These are phyloP conservation scores for Crocodylus rhombifer DNA, from an alignment of 2,797 vertebrate genomes.

Conservation along the genomic window DNA sequence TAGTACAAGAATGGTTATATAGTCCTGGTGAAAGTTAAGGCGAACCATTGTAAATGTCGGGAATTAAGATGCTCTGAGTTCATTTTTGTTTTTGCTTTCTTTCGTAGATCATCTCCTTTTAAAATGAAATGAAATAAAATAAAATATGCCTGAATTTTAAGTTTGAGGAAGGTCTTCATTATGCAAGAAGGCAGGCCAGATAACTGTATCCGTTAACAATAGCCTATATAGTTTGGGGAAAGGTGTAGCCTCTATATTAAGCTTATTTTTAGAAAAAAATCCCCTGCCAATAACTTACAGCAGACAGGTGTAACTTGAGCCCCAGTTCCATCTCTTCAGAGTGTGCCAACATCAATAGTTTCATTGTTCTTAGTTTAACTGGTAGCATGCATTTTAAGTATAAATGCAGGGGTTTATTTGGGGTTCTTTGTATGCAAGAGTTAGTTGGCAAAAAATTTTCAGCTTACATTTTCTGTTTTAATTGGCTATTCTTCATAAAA, in stretches of 20 bases:
- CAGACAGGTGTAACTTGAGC: background rate
- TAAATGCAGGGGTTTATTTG: background rate
- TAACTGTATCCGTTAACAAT: background rate
- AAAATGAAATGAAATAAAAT: background rate
- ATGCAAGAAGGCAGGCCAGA: background rate
- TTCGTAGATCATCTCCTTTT: background rate
- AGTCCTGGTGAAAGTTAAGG: background rate
- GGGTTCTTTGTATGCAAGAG: background rate
- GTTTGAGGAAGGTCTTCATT: background rate
- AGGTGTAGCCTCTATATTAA: background rate
- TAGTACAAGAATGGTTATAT: background rate
- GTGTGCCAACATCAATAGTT: background rate
- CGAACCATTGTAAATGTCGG: background rate
- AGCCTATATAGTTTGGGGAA: background rate
- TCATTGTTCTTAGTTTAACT: background rate
- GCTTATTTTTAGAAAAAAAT: background rate
- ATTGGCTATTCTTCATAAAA: conserved; percentile 21
- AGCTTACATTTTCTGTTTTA: background rate
- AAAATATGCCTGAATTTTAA: background rate
- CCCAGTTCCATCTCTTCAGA: background rate
- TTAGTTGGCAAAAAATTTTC: background rate
- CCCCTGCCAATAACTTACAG: too few species aligned
- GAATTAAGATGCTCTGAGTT: conserved; percentile 12
- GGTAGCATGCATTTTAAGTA: background rate
- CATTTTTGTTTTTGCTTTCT: background rate